Evolutionary conservation across 2,888 invertebrate species (phyloP), one percentile per base, ranked within the genome.

Genomic region (Ecliptopera silaceata): DNA sequence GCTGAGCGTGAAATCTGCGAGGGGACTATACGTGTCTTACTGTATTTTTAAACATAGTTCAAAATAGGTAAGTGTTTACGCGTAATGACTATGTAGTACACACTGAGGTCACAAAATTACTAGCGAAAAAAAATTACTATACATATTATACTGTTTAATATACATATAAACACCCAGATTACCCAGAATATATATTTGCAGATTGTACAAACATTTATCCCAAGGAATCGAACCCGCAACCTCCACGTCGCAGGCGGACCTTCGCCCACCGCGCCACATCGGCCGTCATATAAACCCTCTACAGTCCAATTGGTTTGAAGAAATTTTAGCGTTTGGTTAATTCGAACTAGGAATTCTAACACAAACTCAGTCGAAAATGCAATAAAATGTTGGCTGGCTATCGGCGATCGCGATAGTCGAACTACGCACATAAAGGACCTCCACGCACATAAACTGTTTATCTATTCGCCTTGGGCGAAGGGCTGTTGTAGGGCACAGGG

Each of bases 391-490:
- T 51, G 56, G 51, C 22, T 22, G 39, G 59, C 56, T 60, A 65
- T 66, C 59, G 47, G 34, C 44, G 47, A 63, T 64, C 61, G 69
- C 65, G 79, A 82, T 79, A 79, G 79, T 77, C 72, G 68, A 81
- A 81, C 83, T 85, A 84, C 77, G 77, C 78, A 78, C 79, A 80
- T 82, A 82, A 82, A 84, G 78, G 77, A 70, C 68, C 69, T 69
- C 65, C 65, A 83, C 82, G 80, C 82, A 80, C 84, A 82, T 86
- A 86, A 85, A 87, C 74, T 80, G 86, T 82, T 87, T 86, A 88
- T 87, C 86, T 82, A 70, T 56, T 69, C 71, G 86, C 87, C 86
- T 85, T 79, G 77, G 86, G 85, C 84, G 71, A 64, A 71, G 71
- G 74, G 74, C 72, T 69, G 66, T 58, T 34, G 59, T 12, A 45